Conservation (phyloP, 2,797 vertebrate species). For the Sus cebifrons region DNA sequence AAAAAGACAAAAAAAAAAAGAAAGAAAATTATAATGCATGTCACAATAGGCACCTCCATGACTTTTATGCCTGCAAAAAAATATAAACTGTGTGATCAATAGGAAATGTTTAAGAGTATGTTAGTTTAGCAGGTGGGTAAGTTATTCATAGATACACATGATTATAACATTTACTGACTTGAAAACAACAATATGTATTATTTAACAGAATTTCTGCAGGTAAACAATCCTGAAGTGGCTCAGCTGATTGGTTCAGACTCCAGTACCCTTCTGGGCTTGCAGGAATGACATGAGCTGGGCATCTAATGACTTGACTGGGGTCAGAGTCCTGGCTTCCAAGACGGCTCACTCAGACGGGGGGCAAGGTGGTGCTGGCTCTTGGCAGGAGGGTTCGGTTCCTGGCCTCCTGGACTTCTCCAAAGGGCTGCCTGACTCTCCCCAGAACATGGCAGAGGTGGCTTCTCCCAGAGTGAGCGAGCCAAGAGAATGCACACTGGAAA, state of each 20-base stretch:
- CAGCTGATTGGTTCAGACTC: background rate
- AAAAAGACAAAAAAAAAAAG: too few species aligned
- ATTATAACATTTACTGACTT: conserved; percentile 8
- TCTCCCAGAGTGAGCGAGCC: background rate
- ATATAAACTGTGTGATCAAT: background rate
- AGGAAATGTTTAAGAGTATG: conserved; percentile 5
- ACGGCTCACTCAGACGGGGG: background rate
- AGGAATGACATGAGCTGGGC: background rate
- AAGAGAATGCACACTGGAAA: background rate
- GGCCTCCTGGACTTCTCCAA: background rate
- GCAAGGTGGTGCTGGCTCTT: background rate
- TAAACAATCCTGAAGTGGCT: conserved; percentile 34
- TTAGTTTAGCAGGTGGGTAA: background rate
- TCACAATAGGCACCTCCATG: background rate
- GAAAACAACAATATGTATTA: background rate
- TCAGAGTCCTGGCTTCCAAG: background rate
- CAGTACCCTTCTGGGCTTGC: background rate
- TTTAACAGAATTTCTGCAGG: background rate
- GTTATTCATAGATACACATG: background rate
- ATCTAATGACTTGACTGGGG: background rate
- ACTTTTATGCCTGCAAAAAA: conserved; percentile 24
- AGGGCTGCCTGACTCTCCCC: background rate
- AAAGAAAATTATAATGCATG: background rate
- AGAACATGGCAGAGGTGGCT: background rate
- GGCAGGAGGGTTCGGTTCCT: background rate